phyloP scores from a whole-genome alignment of 2,888 invertebrate species.

The Pterostichus madidus region DNA sequence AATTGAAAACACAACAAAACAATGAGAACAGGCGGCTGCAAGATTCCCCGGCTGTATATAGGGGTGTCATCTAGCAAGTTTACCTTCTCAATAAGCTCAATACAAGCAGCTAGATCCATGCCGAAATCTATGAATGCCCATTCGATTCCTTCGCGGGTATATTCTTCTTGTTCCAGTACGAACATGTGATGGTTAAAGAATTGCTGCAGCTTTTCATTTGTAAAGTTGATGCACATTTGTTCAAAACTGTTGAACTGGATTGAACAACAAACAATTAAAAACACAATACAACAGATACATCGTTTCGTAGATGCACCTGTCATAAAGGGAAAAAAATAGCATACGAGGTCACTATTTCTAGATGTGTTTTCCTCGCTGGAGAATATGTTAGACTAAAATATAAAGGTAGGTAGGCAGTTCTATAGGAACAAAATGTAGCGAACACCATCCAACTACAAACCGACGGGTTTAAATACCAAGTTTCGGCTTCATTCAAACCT shows the following conservation, averaged over 20 bases:
- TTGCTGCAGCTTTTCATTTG: constrained; percentile 88
- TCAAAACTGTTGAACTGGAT: constrained; percentile 86
- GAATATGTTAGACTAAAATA: constrained; percentile 7
- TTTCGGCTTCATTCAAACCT: constrained; percentile 17
- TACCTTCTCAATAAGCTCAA: constrained; percentile 83
- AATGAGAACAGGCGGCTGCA: constrained; percentile 47
- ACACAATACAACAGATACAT: constrained; percentile 73
- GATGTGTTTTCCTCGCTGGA: constrained; percentile 29
- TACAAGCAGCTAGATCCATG: constrained; percentile 85
- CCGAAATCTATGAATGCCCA: constrained; percentile 90
- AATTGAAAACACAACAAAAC: constrained; percentile 44
- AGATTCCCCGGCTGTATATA: constrained; percentile 32
- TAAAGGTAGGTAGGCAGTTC: background rate
- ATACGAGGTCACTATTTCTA: constrained; percentile 58
- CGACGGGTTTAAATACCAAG: background rate
- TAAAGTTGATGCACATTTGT: constrained; percentile 89
- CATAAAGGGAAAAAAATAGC: constrained; percentile 19
- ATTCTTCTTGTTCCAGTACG: constrained; percentile 88
- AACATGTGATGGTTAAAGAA: constrained; percentile 92
- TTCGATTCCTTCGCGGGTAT: constrained; percentile 86
- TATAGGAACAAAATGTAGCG: background rate
- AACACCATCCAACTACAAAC: constrained; percentile 28
- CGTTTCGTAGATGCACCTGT: constrained; percentile 71
- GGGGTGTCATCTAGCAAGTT: constrained; percentile 59
- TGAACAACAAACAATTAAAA: constrained; percentile 73